These are phyloP conservation scores for Hippotragus niger DNA, from an alignment of 2,113 vertebrate species.

Conservation along the genomic window DNA sequence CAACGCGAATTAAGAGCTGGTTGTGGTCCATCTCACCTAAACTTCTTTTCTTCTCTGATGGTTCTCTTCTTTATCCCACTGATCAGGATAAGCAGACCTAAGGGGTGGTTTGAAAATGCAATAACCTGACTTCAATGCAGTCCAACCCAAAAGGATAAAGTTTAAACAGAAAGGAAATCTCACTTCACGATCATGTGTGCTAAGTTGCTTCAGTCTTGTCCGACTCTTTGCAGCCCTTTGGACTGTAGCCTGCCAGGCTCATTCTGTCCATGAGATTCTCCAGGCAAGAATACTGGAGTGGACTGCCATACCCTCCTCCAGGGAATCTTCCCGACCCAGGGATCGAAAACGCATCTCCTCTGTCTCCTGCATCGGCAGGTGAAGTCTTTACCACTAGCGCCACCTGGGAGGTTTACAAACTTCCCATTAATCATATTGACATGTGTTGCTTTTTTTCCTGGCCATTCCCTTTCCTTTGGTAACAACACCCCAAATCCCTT, in stretches of 20 bases:
- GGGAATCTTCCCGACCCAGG: not conserved
- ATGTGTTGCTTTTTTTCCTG: not conserved
- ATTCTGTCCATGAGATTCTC: not conserved
- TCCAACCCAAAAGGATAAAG: not conserved
- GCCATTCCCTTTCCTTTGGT: not conserved
- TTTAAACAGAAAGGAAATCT: not conserved
- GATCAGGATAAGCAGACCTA: not conserved
- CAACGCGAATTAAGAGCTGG: accelerated
- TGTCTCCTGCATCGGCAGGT: not conserved
- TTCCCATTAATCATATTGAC: not conserved
- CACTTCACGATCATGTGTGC: too few relatives aligned
- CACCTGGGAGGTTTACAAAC: not conserved
- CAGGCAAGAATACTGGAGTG: not conserved
- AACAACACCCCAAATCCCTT: not conserved
- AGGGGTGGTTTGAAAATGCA: not conserved
- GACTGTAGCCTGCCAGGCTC: not conserved
- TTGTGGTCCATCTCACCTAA: accelerated
- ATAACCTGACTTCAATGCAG: not conserved
- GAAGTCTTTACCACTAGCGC: not conserved
- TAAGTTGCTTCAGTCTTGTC: not conserved
- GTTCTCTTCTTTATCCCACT: not conserved
- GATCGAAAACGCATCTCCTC: accelerated
- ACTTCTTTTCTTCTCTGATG: not conserved
- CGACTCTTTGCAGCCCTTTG: not conserved
- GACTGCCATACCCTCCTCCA: not conserved